Percentiles rank a stretch among this genome's conserved stretches.
These are phyloP conservation scores for Drosophila rubida DNA, from an alignment of 2,888 invertebrate genomes.

Conservation along the genomic window DNA sequence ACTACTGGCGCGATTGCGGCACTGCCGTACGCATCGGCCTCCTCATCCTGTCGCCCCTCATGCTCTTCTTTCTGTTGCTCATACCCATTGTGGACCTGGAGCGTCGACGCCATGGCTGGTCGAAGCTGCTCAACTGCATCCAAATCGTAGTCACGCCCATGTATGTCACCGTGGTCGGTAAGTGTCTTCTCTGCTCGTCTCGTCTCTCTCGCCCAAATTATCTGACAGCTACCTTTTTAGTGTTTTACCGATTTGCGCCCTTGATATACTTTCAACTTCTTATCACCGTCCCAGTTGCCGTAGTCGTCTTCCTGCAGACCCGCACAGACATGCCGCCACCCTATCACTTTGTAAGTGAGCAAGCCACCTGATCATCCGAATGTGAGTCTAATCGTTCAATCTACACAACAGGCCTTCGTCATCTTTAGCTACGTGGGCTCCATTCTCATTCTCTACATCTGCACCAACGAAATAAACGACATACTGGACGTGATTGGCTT, in stretches of 20 bases:
- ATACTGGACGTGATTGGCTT: conserved; percentile 13
- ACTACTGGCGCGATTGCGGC: conserved; percentile 7
- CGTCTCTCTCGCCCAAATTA: too few relatives aligned
- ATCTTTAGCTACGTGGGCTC: conserved; percentile 9
- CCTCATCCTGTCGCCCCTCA: conserved; percentile 6
- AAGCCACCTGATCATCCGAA: not conserved
- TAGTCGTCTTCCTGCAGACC: conserved; percentile 2
- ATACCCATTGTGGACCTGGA: conserved; percentile 20
- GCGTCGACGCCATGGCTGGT: conserved; percentile 16
- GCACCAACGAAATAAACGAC: conserved; percentile 16
- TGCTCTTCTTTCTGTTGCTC: conserved; percentile 6
- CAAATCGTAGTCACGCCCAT: conserved; percentile 23
- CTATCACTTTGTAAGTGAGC: conserved; percentile 20
- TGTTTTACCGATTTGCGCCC: not conserved
- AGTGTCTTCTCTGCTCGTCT: too few relatives aligned
- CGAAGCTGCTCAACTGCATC: conserved; percentile 23
- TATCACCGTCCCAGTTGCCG: conserved; percentile 14
- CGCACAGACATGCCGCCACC: conserved; percentile 22
- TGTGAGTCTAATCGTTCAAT: not conserved
- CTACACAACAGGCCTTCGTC: conserved; percentile 6
- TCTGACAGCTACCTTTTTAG: not conserved
- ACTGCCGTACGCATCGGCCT: not conserved
- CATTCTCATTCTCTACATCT: conserved; percentile 10
- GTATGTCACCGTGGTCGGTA: not conserved
- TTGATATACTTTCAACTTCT: not conserved